These are phyloP conservation scores for Columbina picui DNA, from an alignment of 2,113 vertebrate genomes.

Conservation along the genomic window DNA sequence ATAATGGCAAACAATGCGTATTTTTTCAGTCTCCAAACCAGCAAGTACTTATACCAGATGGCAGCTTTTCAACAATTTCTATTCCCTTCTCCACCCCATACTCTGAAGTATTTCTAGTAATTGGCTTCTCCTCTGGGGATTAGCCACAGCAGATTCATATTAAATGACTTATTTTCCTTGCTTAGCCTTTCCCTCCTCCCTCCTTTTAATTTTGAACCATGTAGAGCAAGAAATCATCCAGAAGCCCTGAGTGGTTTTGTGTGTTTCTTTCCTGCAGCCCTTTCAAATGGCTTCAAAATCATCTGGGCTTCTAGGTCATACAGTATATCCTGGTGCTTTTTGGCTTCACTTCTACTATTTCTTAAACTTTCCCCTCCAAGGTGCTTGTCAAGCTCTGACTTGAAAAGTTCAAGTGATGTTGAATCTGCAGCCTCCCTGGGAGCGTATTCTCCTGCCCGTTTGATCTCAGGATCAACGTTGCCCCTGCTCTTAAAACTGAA, in stretches of 20 bases:
- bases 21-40: slow-evolving; percentile 31
- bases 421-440: slow-evolving; percentile 2
- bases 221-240: neutral
- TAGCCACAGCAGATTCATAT: neutral
- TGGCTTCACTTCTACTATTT: neutral
- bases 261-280: neutral
- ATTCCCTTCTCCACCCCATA: slow-evolving; percentile 20
- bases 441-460: neutral
- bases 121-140: slow-evolving; percentile 10
- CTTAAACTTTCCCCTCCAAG: slow-evolving; percentile 10
- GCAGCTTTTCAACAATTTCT: slow-evolving; percentile 40
- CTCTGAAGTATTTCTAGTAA: slow-evolving; percentile 2
- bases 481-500: neutral
- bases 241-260: neutral
- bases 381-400: neutral
- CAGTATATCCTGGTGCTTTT: neutral
- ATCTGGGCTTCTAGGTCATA: neutral
- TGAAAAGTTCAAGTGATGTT: neutral
- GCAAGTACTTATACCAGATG: neutral
- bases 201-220: neutral
- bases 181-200: neutral
- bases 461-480: neutral
- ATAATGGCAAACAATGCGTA: neutral
- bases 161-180: neutral
- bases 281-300: neutral